phyloP scores from a whole-genome alignment of 1,140 invertebrate species.

The Dendrolimus punctatus region DNA sequence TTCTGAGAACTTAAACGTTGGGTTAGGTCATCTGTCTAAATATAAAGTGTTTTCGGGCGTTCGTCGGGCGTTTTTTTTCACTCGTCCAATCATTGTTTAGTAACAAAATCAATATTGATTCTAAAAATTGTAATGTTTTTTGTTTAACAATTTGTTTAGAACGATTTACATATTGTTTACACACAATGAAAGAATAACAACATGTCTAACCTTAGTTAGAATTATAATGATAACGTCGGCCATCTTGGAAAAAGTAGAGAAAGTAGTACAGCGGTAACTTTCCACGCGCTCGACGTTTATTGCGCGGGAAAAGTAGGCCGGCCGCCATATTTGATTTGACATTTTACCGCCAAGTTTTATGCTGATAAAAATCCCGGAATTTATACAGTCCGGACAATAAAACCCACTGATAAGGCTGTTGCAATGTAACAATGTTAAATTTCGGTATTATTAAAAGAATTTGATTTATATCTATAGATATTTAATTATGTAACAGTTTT shows the following conservation, averaged over 20 bases:
- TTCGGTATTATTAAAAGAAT: not conserved
- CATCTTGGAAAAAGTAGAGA: constrained; percentile 71
- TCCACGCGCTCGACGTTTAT: constrained; percentile 58
- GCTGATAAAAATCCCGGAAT: constrained; percentile 4
- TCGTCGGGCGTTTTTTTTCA: not conserved
- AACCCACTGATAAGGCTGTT: too few relatives aligned
- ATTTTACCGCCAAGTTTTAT: constrained; percentile 36
- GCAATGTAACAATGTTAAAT: too few relatives aligned
- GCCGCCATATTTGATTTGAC: constrained; percentile 61
- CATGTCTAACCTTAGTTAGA: constrained; percentile 51
- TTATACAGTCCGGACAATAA: not conserved
- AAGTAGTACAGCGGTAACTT: constrained; percentile 70
- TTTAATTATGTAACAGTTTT: constrained; percentile 1
- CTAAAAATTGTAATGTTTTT: too few relatives aligned
- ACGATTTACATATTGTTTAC: too few relatives aligned
- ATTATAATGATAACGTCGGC: constrained; percentile 49
- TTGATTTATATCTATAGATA: constrained; percentile 1
- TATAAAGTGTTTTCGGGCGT: constrained; percentile 2
- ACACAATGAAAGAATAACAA: constrained; percentile 6
- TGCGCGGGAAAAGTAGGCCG: constrained; percentile 63
- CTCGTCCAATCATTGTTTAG: not conserved
- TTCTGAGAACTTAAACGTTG: constrained; percentile 4
- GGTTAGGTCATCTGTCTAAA: constrained; percentile 17
- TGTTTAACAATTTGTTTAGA: too few relatives aligned
- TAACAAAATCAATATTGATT: too few relatives aligned